A percentile compares a stretch with the other conserved stretches of the same genome.
Evolutionary conservation across 1,140 invertebrate genomes (phyloP).

Genomic region (Leucophenga varia): DNA sequence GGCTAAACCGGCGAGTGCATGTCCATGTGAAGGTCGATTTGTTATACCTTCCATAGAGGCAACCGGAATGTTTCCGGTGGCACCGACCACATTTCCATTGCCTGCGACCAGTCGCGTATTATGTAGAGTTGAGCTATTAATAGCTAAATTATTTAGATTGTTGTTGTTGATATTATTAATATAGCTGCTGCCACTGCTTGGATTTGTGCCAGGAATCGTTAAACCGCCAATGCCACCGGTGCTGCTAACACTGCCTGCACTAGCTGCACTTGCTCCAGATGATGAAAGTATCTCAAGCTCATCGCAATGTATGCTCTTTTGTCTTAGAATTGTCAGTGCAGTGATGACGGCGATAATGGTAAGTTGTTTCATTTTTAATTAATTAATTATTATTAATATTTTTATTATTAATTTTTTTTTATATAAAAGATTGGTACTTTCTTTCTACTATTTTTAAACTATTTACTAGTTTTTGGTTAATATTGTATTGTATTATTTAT

Average conservation of each 20-base stretch:
- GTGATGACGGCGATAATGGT: no score
- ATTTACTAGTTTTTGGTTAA: slow-evolving; percentile 11
- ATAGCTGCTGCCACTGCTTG: slow-evolving; percentile 21
- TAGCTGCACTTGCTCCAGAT: slow-evolving; percentile 31
- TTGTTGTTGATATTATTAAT: slow-evolving; percentile 20
- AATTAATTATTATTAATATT: slow-evolving; percentile 4
- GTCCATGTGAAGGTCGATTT: slow-evolving; percentile 30
- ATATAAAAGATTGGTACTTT: slow-evolving; percentile 16
- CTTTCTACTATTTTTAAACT: slow-evolving; percentile 10
- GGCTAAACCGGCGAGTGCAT: slow-evolving; percentile 38
- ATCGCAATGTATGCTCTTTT: slow-evolving; percentile 4
- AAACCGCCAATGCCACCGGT: no score
- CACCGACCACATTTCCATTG: slow-evolving; percentile 9
- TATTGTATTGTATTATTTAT: slow-evolving; percentile 8
- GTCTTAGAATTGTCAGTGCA: no score
- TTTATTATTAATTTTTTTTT: slow-evolving; percentile 19
- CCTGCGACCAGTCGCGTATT: not conserved
- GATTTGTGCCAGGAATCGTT: no score
- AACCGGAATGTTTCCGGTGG: slow-evolving; percentile 7
- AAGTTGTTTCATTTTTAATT: no score
- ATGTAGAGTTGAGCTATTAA: not conserved
- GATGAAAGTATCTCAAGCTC: slow-evolving; percentile 33
- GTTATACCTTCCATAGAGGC: slow-evolving; percentile 17
- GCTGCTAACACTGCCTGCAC: slow-evolving; percentile 19
- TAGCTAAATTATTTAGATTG: no score